Evolutionary conservation across 2,888 invertebrate genomes (phyloP).

Genomic region (Molorchus minor): DNA sequence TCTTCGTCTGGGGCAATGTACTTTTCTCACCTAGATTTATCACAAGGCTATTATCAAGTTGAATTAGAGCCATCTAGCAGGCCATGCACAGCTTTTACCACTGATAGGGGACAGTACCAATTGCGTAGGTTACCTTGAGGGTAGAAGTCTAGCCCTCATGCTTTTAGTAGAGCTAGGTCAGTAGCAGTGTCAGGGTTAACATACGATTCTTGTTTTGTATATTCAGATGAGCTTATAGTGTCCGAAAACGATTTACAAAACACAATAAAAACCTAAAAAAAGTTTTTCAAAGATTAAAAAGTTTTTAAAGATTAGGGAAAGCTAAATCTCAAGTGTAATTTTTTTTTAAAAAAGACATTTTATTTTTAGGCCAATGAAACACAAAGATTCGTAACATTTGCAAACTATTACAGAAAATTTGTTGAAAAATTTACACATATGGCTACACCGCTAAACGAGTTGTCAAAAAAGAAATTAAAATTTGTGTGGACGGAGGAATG

Average conservation of each 20-base stretch:
- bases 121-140: too few species aligned
- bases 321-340: constrained; percentile 28
- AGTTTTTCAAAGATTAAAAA: constrained; percentile 19
- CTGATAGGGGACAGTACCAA: too few species aligned
- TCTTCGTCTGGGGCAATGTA: too few species aligned
- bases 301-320: constrained; percentile 23
- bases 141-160: neutral
- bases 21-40: too few species aligned
- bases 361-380: constrained; percentile 28
- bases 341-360: constrained; percentile 27
- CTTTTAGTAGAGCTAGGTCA: neutral
- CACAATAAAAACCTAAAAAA: too few species aligned
- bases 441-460: constrained; percentile 16
- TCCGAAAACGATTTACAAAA: too few species aligned
- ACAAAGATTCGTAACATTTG: constrained; percentile 22
- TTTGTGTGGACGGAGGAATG: constrained; percentile 25
- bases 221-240: too few species aligned
- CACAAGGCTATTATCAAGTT: too few species aligned
- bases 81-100: too few species aligned
- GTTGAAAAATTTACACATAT: constrained; percentile 30
- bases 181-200: neutral
- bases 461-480: constrained; percentile 9
- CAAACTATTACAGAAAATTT: too few species aligned
- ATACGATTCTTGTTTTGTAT: constrained; percentile 10
- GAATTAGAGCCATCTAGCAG: too few species aligned